Base-by-base conservation (phyloP, 2,113 vertebrate genomes). In the Cromileptes altivelis region DNA sequence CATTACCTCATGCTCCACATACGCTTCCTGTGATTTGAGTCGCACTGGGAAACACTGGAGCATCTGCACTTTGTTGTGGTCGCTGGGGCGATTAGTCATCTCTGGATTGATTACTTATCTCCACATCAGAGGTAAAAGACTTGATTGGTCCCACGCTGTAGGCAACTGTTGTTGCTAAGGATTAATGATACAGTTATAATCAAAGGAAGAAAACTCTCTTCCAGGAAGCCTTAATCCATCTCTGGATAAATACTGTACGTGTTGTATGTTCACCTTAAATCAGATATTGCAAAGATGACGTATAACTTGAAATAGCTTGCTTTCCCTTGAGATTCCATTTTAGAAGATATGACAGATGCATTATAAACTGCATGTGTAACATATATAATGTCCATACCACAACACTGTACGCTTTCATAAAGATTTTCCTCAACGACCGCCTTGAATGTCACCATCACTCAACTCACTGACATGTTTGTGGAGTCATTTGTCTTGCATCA, bases 1-100 rank as follows among this genome's bases (percentile, higher is more conserved):
- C 73, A 25, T 87, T 80, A 81, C 72, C 53, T 87, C 84, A 84
- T 1, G 47, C 25, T 79, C 49, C 1, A 42, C 3, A 14, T 49
- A 2, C 9, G 55, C 75, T 80, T 73, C 60, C 86, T 75, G 58
- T 30, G 83, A 85, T 58, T 68, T 30, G 14, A 81, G 12, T 6
- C 4, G 4, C 67, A 69, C 11, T 4, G 27, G 56, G 67, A 87
- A 68, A 61, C 33, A 12, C 45, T 10, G 42, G 4, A 79, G 33
- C 74, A 76, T 80, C 84, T 75, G 67, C 1, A 1, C 63, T 78
- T 58, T 82, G 65, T 49, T 33, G 37, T 55, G 55, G 27, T 61
- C 68, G 53, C 60, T 49, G 14, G 9, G 19, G 12, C 0, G 11
- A 63, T 58, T 53, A 25, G 12, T 33, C 21, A 4, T 68, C 68